Percentiles rank a stretch among this genome's conserved stretches.
Conservation (phyloP, 2,113 vertebrate species). For the Sebastes schlegelii region DNA sequence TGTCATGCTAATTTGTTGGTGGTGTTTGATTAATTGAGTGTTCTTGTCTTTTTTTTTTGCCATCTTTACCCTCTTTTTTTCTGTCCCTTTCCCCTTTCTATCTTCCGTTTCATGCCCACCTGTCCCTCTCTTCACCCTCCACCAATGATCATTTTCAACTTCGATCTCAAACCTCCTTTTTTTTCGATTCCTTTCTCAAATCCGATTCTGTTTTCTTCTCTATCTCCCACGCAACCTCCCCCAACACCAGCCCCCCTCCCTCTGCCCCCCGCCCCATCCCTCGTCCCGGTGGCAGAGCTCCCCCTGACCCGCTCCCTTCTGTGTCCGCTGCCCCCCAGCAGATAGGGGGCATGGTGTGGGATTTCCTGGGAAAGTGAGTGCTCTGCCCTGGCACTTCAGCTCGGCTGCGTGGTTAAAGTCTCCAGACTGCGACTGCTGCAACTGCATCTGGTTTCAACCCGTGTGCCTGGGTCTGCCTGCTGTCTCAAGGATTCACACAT, state of each 20-base stretch:
- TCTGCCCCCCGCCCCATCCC: slow-evolving; percentile 67
- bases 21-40: slow-evolving; percentile 76
- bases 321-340: slow-evolving; percentile 84
- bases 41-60: slow-evolving; percentile 75
- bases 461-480: slow-evolving; percentile 64
- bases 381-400: slow-evolving; percentile 83
- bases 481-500: slow-evolving; percentile 46
- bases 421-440: slow-evolving; percentile 61
- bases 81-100: slow-evolving; percentile 57
- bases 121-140: slow-evolving; percentile 30
- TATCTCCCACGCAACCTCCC: slow-evolving; percentile 28
- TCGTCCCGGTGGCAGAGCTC: slow-evolving; percentile 83
- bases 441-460: slow-evolving; percentile 62
- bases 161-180: slow-evolving; percentile 9
- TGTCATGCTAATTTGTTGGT: slow-evolving; percentile 57
- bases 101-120: slow-evolving; percentile 46
- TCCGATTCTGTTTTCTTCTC: slow-evolving; percentile 25
- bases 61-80: slow-evolving; percentile 73
- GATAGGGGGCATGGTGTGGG: slow-evolving; percentile 83
- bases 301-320: slow-evolving; percentile 85
- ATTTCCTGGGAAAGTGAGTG: slow-evolving; percentile 87
- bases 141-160: slow-evolving; percentile 45
- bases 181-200: slow-evolving; percentile 6
- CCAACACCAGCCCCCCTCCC: slow-evolving; percentile 71
- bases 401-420: slow-evolving; percentile 73